Base-by-base conservation (phyloP, 2,888 invertebrate species). In the Strigamia transsilvanica region DNA sequence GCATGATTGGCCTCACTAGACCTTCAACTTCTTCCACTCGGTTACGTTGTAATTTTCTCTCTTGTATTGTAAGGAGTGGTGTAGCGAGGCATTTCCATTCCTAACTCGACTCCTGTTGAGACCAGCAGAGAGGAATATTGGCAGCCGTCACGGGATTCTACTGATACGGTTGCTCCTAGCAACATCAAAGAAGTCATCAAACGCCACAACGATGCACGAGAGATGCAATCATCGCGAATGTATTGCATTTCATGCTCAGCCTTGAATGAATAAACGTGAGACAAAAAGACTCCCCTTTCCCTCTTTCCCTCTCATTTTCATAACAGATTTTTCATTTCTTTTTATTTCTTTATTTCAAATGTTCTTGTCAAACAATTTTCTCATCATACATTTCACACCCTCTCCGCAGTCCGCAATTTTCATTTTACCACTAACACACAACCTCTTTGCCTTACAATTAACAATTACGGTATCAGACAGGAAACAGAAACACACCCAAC, bases 31-130 rank as follows among this genome's bases (percentile, higher is more conserved):
- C 73, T 73, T 73, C 73, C 73, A 73, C 73, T 73, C 73, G 73
- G 73, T 73, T 73, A 73, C 73, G 73, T 73, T 73, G 73, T 73
- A 73, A 73, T 73, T 73, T 73, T 73, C 73, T 73, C 73, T 73
- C 73, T 73, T 73, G 73, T 73, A 32, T 73, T 73, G 73, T 73
- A 27, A 27, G 27, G 12, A 73, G 73, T 73, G 23, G 73, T 73
- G 27, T 73, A 32, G 73, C 23, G 73, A 73, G 32, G 73, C 73
- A 73, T 73, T 73, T 73, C 73, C 73, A 73, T 73, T 73, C 73
- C 73, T 73, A 73, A 73, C 73, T 73, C 73, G 73, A 73, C 73
- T 73, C 73, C 32, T 73, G 73, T 73, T 73, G 73, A 73, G 73
- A 27, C 73, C 73, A 32, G 73, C 73, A 73, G 73, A 73, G 73